phyloP scores from a whole-genome alignment of 2,797 vertebrate species.

The Nothura maculosa region DNA sequence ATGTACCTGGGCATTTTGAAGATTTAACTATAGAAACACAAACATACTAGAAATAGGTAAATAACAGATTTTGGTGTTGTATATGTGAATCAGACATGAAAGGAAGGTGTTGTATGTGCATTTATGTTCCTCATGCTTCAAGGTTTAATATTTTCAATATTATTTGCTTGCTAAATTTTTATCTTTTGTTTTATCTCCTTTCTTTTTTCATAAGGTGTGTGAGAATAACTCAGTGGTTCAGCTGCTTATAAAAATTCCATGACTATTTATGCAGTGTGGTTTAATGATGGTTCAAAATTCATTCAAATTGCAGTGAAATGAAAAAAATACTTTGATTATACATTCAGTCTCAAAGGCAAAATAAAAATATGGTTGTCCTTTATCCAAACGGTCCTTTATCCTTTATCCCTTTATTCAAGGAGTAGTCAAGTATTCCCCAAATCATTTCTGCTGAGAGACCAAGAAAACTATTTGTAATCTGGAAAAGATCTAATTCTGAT shows the following conservation, averaged over 20 bases:
- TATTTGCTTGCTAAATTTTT: background rate
- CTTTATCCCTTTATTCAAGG: background rate
- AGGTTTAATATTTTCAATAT: background rate
- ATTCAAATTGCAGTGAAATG: background rate
- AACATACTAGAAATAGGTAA: background rate
- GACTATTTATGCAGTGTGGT: fast-evolving
- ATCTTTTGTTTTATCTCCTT: background rate
- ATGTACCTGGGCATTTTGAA: background rate
- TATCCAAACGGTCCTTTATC: background rate
- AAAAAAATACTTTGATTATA: background rate
- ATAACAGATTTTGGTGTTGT: background rate
- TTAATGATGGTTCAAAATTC: background rate
- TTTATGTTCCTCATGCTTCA: background rate
- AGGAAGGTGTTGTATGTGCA: background rate
- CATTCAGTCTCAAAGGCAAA: background rate
- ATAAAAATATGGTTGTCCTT: background rate
- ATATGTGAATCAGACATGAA: background rate
- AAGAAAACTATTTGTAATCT: background rate
- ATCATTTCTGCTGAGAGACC: background rate
- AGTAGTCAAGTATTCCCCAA: background rate
- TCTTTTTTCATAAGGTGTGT: background rate
- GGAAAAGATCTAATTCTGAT: background rate
- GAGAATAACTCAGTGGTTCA: background rate
- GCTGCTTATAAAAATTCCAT: no score
- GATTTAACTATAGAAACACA: background rate